Percentiles rank a stretch among this genome's conserved stretches.
Conservation (phyloP, 2,888 invertebrate species). For the Caenorhabditis sp. region DNA sequence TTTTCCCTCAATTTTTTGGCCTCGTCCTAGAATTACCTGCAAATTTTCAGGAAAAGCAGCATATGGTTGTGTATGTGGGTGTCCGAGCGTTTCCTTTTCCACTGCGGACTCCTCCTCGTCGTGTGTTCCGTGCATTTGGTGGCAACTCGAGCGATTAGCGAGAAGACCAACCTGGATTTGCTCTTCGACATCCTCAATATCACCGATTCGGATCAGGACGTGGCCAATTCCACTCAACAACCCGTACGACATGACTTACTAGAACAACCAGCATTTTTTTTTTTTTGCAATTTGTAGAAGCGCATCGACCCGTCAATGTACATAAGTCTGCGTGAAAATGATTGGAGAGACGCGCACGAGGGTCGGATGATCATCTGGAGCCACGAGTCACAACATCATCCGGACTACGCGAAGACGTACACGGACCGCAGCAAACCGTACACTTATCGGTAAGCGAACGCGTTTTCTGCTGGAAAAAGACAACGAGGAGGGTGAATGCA, state of each 20-base stretch:
- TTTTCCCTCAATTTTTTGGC: not conserved
- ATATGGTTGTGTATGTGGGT: conserved; percentile 55
- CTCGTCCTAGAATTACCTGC: not conserved
- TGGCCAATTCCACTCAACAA: not conserved
- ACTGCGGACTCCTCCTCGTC: not conserved
- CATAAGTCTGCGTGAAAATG: conserved; percentile 61
- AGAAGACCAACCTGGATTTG: conserved; percentile 18
- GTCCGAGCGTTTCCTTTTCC: conserved; percentile 6
- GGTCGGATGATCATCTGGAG: conserved; percentile 68
- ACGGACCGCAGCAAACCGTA: conserved; percentile 14
- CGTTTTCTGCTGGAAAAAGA: not conserved
- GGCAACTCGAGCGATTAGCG: conserved; percentile 5
- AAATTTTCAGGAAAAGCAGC: conserved; percentile 29
- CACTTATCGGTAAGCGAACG: conserved; percentile 26
- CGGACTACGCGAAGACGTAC: conserved; percentile 60
- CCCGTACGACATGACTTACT: not conserved
- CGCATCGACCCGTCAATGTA: conserved; percentile 55
- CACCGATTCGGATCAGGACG: not conserved
- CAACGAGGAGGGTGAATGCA: no score
- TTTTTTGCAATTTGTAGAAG: conserved; percentile 27
- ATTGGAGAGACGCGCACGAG: conserved; percentile 68
- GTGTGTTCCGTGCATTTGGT: not conserved
- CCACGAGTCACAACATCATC: conserved; percentile 64
- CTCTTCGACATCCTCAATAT: conserved; percentile 28
- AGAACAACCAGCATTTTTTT: no score